Percentiles rank a stretch among this genome's conserved stretches.
phyloP scores from a whole-genome alignment of 2,113 vertebrate species.

The Copsychus sechellarum region DNA sequence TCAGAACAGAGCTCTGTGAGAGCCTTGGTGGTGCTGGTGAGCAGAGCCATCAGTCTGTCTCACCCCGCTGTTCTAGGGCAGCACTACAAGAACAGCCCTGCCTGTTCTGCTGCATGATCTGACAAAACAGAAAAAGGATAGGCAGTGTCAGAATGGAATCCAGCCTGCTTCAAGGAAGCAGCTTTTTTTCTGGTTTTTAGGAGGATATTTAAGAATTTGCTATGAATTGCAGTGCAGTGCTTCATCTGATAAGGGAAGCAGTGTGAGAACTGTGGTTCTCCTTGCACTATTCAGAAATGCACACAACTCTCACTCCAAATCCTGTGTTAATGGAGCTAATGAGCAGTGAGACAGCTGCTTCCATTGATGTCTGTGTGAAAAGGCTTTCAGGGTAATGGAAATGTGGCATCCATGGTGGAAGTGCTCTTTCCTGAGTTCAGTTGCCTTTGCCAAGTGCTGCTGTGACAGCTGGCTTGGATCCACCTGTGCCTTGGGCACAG shows the following conservation, averaged over 20 bases:
- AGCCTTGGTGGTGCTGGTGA: background rate
- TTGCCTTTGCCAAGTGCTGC: conserved; percentile 25
- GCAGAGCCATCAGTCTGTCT: background rate
- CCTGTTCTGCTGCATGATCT: background rate
- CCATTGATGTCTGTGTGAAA: background rate
- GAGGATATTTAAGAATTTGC: background rate
- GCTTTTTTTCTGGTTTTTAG: background rate
- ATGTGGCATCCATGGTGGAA: background rate
- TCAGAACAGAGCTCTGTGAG: background rate
- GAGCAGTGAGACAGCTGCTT: conserved; percentile 18
- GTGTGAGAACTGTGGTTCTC: conserved; percentile 2
- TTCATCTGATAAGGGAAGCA: background rate
- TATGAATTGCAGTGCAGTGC: background rate
- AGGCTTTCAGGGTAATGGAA: background rate
- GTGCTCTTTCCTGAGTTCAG: background rate
- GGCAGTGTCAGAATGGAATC: background rate
- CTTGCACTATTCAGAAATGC: conserved; percentile 32
- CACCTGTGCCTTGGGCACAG: background rate
- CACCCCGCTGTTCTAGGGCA: background rate
- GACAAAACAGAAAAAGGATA: background rate
- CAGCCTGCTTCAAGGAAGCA: background rate
- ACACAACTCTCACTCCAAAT: background rate
- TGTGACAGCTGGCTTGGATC: background rate
- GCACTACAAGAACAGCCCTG: background rate
- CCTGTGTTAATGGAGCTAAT: background rate